phyloP scores from a whole-genome alignment of 2,797 vertebrate species.

The Sebastiscus tertius region DNA sequence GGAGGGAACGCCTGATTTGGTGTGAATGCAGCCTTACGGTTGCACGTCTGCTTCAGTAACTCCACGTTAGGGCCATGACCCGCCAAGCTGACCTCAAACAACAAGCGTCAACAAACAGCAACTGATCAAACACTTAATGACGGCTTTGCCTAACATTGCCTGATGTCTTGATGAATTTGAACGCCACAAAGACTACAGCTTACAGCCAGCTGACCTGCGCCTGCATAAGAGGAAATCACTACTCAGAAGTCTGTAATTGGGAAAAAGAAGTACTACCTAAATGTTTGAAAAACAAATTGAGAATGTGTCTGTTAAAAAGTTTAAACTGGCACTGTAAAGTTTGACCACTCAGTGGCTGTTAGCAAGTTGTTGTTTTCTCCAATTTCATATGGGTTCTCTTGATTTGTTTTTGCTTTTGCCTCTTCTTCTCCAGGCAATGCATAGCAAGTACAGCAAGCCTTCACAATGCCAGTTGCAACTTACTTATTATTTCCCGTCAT shows the following conservation, averaged over 20 bases:
- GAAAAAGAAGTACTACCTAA: not conserved
- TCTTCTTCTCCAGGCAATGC: not conserved
- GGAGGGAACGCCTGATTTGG: not conserved
- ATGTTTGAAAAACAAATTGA: not conserved
- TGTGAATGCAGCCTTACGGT: not conserved
- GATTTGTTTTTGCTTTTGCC: not conserved
- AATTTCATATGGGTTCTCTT: not conserved
- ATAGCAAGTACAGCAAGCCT: not conserved
- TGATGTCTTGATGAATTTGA: not conserved
- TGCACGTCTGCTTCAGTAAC: not conserved
- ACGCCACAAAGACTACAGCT: not conserved
- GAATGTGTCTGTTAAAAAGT: not conserved
- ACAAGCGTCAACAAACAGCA: slow-evolving; percentile 18
- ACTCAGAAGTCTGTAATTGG: not conserved
- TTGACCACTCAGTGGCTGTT: not conserved
- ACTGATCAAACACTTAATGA: slow-evolving; percentile 24
- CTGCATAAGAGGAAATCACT: not conserved
- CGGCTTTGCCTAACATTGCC: not conserved
- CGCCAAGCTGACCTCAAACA: slow-evolving; percentile 15
- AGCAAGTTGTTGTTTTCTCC: not conserved
- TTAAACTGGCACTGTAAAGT: too few species aligned
- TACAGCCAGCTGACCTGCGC: not conserved
- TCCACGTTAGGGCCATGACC: not conserved
- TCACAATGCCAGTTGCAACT: not conserved
- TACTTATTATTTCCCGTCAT: not conserved